Evolutionary conservation across 64 coral and sea anemone genomes (phyloP).

Genomic region (Actinia equina): DNA sequence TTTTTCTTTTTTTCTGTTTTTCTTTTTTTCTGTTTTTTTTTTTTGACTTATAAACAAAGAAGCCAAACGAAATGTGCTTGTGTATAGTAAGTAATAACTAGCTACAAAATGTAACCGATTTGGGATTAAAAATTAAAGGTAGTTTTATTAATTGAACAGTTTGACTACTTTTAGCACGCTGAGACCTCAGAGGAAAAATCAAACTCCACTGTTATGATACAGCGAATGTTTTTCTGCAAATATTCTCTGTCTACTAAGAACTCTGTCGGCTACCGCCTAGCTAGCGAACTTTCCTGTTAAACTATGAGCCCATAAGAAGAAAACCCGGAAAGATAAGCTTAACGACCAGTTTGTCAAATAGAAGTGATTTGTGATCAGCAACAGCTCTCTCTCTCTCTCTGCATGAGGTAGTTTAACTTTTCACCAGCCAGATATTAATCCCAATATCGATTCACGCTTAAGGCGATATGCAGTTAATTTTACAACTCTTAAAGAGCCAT

Average conservation of each 20-base stretch:
- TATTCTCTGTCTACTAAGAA: background rate
- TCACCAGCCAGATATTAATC: background rate
- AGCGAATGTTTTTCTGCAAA: background rate
- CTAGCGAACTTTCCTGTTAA: background rate
- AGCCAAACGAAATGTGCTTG: no score
- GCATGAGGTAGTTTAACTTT: conserved; percentile 1
- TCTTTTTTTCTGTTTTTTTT: background rate
- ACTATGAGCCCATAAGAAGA: background rate
- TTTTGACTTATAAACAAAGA: background rate
- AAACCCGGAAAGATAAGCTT: background rate
- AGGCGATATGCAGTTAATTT: background rate
- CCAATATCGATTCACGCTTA: background rate
- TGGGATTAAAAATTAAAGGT: background rate
- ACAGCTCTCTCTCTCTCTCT: background rate
- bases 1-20: no score
- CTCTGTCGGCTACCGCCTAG: background rate
- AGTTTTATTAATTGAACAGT: conserved; percentile 5
- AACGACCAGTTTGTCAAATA: background rate
- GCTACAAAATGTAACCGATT: background rate
- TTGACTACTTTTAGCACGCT: background rate
- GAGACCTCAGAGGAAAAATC: background rate
- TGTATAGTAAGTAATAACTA: background rate
- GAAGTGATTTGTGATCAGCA: background rate
- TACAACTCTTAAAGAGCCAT: background rate
- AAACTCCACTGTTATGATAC: background rate